phyloP scores from a whole-genome alignment of 2,888 invertebrate genomes.

The Sarcophaga rosellei region DNA sequence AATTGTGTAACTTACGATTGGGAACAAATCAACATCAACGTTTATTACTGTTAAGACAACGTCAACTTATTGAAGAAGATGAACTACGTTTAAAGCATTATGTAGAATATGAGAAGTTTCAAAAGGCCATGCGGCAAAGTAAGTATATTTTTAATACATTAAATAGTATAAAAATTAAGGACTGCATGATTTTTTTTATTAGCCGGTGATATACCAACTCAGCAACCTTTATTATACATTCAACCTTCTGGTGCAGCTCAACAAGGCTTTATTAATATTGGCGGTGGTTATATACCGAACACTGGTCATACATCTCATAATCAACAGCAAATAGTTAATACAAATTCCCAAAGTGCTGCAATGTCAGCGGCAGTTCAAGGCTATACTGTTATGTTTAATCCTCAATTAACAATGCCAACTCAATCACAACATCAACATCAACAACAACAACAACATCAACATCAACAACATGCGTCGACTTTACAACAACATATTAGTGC shows the following conservation, averaged over 20 bases:
- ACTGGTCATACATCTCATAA: slow-evolving; percentile 51
- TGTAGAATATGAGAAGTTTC: slow-evolving; percentile 81
- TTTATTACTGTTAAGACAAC: slow-evolving; percentile 78
- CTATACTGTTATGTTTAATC: slow-evolving; percentile 61
- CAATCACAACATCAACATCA: slow-evolving; percentile 49
- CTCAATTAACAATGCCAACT: slow-evolving; percentile 51
- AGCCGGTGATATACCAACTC: slow-evolving; percentile 66
- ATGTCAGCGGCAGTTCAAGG: slow-evolving; percentile 61
- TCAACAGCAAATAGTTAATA: slow-evolving; percentile 61
- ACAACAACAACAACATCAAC: slow-evolving; percentile 50
- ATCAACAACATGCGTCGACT: slow-evolving; percentile 21
- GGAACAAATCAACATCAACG: slow-evolving; percentile 80
- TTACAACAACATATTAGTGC: slow-evolving; percentile 45
- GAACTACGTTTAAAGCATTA: slow-evolving; percentile 80
- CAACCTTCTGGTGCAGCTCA: slow-evolving; percentile 65
- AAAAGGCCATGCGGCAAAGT: slow-evolving; percentile 79
- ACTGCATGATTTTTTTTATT: background rate
- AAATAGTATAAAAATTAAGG: background rate
- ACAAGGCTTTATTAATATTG: slow-evolving; percentile 67
- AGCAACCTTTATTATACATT: slow-evolving; percentile 65
- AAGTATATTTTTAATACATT: slow-evolving; percentile 48
- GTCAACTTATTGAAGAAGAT: slow-evolving; percentile 81
- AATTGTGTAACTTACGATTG: slow-evolving; percentile 78
- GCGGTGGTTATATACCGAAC: slow-evolving; percentile 51
- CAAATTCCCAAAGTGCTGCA: slow-evolving; percentile 66